Evolutionary conservation across 2,797 vertebrate genomes (phyloP), one percentile per base, ranked within the genome.

Genomic region (Enteromius paludinosus): DNA sequence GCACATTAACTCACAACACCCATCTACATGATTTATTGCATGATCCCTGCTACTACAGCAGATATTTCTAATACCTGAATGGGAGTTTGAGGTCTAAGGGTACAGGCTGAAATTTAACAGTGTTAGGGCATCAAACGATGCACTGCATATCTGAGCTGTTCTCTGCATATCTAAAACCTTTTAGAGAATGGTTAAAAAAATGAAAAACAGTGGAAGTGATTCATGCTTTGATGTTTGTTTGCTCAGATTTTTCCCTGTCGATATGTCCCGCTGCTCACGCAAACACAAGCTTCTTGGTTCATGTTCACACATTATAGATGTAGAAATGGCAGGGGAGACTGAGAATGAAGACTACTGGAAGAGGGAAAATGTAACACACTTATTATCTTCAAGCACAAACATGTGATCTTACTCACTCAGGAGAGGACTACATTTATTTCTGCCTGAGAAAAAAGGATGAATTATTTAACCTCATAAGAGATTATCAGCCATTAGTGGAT

Each of bases 151-250:
- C 59, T 47, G 33, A 52, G 52, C 72, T 49, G 45, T 78, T 78
- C 61, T 11, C 28, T n/a, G 38, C 38, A 76, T 18, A 78, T 65
- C 59, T n/a, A 52, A 66, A 78, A 78, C 41, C 41, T 12, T 76
- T 76, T 30, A 64, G 18, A 47, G 18, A 9, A 77, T 28, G 45
- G 15, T 64, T 47, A 0, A 65, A 49, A 65, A 78, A 65, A 23
- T 17, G 4, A 52, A 78, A 33, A 77, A 41, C n/a, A 15, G 52
- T 61, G 54, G 54, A 59, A 47, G 4, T 49, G 43, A 52, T 35
- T 66, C 41, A 35, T 1, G 45, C 28, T 52, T 78, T 78, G 76
- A 66, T 65, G 76, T 52, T 35, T 78, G 61, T 65, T 35, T 78
- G 76, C 61, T 78, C 62, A 66, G 76, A 78, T 78, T 33, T 28